phyloP scores from a whole-genome alignment of 2,797 vertebrate species.

The Channa striata region DNA sequence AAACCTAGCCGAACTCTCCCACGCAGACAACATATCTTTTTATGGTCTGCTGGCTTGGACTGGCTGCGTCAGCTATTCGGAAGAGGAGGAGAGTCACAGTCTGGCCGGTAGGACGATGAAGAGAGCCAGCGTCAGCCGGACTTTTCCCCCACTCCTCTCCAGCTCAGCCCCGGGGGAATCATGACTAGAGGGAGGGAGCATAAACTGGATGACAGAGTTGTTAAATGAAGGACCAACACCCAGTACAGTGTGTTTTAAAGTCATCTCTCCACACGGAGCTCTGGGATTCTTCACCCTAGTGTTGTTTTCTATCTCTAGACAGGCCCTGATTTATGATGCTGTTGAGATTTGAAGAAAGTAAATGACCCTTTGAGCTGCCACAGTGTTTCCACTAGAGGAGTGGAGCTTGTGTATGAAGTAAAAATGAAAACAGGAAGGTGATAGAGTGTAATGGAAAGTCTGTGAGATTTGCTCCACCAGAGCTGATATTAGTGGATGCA shows the following conservation, averaged over 20 bases:
- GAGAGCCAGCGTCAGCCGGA: conserved; percentile 63
- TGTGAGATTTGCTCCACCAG: conserved; percentile 35
- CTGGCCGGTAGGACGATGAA: conserved; percentile 46
- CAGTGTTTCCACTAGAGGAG: conserved; percentile 49
- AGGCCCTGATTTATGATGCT: conserved; percentile 73
- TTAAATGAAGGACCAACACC: conserved; percentile 77
- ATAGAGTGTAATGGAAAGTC: conserved; percentile 74
- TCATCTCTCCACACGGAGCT: conserved; percentile 52
- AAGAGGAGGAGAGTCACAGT: conserved; percentile 44
- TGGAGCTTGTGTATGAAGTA: conserved; percentile 28
- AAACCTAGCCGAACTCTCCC: conserved; percentile 34
- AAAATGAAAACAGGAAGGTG: conserved; percentile 72
- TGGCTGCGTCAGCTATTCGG: conserved; percentile 53
- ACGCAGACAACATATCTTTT: conserved; percentile 54
- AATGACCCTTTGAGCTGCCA: conserved; percentile 43
- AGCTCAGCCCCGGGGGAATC: conserved; percentile 70
- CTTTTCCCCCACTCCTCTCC: conserved; percentile 75
- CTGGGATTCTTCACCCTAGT: conserved; percentile 69
- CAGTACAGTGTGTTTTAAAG: conserved; percentile 70
- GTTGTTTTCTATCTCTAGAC: conserved; percentile 70
- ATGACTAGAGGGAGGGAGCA: conserved; percentile 72
- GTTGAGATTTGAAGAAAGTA: conserved; percentile 55
- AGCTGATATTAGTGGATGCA: conserved; percentile 59
- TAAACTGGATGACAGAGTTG: conserved; percentile 67
- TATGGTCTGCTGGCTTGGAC: conserved; percentile 52